Conservation (phyloP, 2,113 vertebrate species). For the Sceloporus tristichus region DNA sequence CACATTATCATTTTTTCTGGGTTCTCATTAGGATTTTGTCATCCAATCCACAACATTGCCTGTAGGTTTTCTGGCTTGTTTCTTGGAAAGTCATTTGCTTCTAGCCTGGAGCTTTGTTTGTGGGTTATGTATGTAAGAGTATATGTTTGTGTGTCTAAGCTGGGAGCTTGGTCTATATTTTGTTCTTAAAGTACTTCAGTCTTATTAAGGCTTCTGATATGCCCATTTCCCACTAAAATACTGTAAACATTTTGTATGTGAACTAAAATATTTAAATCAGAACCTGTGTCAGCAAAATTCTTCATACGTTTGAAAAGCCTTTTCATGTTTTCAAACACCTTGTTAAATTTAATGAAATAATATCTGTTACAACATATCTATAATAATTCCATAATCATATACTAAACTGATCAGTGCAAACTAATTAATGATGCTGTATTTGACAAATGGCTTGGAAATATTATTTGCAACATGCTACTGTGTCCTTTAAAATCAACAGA, state of each 20-base stretch:
- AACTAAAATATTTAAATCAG: neutral
- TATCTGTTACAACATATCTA: conserved; percentile 28
- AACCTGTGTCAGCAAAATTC: neutral
- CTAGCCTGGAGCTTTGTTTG: conserved; percentile 75
- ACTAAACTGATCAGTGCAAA: conserved; percentile 20
- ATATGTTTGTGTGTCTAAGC: conserved; percentile 64
- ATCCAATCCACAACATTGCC: conserved; percentile 62
- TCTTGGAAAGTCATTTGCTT: conserved; percentile 87
- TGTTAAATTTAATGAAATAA: conserved; percentile 35
- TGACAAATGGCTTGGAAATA: conserved; percentile 20
- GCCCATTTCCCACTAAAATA: conserved; percentile 24
- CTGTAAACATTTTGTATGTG: neutral
- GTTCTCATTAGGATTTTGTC: conserved; percentile 65
- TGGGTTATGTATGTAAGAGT: conserved; percentile 64
- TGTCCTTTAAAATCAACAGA: conserved; percentile 45
- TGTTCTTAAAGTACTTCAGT: conserved; percentile 76
- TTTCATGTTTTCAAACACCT: neutral
- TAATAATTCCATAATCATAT: conserved; percentile 19
- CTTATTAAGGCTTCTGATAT: conserved; percentile 79
- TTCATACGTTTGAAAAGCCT: neutral
- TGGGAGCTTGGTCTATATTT: conserved; percentile 77
- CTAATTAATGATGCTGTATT: conserved; percentile 5
- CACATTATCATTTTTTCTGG: conserved; percentile 44
- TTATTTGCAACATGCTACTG: conserved; percentile 38
- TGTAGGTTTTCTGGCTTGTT: conserved; percentile 79